Base-by-base conservation (phyloP, 2,113 vertebrate species). In the Aphelocoma coerulescens region DNA sequence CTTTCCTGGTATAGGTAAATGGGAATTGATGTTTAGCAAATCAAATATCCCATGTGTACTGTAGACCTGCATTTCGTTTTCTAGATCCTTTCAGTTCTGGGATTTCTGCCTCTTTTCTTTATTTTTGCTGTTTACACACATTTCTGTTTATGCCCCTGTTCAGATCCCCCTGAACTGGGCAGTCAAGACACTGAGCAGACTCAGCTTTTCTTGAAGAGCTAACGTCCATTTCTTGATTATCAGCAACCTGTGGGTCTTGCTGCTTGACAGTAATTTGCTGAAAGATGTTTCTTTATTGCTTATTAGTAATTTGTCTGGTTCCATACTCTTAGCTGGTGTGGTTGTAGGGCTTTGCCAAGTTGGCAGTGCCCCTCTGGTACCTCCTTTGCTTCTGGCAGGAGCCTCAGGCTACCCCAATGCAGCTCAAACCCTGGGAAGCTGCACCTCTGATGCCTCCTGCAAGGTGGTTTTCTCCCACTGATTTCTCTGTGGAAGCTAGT, bases 371-470 rank as follows among this genome's bases (percentile, higher is more conserved):
- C 18, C n/a, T 10, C 24, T 6, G 2, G 28, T 24, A 28, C 23
- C 23, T 52, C 30, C 26, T 71, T 68, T 90, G 61, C 41, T 23
- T 8, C 59, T 87, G 44, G 24, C 46, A 58, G 16, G 9, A 73
- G 76, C 61, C 65, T 86, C 4, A 0, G 30, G 28, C 73, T 52
- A 16, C 62, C 24, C 61, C 55, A 20, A 10, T 7, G 2, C 27
- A 72, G 39, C 48, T 62, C 0, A 0, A 44, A 46, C 27, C 35
- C 39, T 0, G 0, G 27, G 20, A 87, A 73, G 37, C 23, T 82
- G 55, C 32, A 28, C 5, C 18, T 44, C 37, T 91, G 63, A 72
- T 8, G 4, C 14, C 32, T 77, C 26, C 67, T 95, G n/a, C 24
- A 81, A 92, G 39, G 27, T 63, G 18, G 2, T 89, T 92, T 92